Evolutionary conservation across 2,113 vertebrate genomes (phyloP), one percentile per base, ranked within the genome.

Genomic region (Lynx canadensis): DNA sequence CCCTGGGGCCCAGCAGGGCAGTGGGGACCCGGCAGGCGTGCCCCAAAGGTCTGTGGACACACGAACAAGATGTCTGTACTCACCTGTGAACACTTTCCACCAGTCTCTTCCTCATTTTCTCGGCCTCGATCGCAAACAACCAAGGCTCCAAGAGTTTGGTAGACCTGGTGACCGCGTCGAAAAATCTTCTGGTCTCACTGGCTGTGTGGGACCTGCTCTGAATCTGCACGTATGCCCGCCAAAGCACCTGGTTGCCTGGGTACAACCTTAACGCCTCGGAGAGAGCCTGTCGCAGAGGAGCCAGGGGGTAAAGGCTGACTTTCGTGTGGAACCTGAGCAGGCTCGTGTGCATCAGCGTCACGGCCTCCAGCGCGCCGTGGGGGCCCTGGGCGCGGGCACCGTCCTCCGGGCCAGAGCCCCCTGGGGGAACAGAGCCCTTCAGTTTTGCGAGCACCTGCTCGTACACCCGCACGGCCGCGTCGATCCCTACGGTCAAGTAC

Each of bases 41-140:
- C 60, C 41, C 36, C 5, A 11, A 15, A 11, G 80, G 0, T 48
- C 23, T 87, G 41, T 1, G 38, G 66, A 15, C 50, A 50, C n/a
- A 5, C 0, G 7, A 41, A 33, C 27, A 0, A 76, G 81, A 60
- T 0, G 57, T 21, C 90, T 83, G 27, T 2, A 29, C 82, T 98
- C 98, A 99, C 99, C 99, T 99, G 97, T 99, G 99, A 74, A 99
- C 99, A 27, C 98, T 98, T 19, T 99, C 99, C 76, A 99, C 98
- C 87, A 99, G 98, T 60, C 98, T 99, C 97, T 99, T 99, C 96
- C 99, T 99, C 98, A 99, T 99, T 97, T 99, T 99, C 98, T 99
- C 99, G 16, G 99, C 99, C 88, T 99, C 99, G 87, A 99, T 99
- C 13, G 99, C 99, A 89, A 99, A 99, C 83, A 99, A 97, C 98